Evolutionary conservation across 2,797 vertebrate species (phyloP).

Genomic region (Lepidocolaptes lacrymiger): DNA sequence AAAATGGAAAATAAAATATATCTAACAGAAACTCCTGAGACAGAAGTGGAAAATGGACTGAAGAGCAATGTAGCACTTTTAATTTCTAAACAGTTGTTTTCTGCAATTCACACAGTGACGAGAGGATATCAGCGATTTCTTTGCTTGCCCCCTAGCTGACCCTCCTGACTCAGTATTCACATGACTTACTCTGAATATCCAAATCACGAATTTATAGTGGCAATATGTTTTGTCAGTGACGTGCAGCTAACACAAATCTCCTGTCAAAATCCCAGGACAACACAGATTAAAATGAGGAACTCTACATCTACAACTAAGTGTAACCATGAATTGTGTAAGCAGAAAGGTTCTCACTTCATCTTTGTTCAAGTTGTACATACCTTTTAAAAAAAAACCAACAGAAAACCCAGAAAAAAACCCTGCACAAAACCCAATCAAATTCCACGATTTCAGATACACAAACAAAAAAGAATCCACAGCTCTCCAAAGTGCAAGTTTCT

Average conservation of each 20-base stretch:
- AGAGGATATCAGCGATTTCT: conserved; percentile 6
- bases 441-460: neutral
- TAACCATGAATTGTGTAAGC: neutral
- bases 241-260: conserved; percentile 45
- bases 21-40: neutral
- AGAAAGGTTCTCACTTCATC: neutral
- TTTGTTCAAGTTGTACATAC: neutral
- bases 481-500: neutral
- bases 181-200: conserved; percentile 73
- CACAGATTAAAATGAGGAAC: conserved; percentile 5
- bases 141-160: neutral
- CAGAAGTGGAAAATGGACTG: rapidly evolving
- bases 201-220: conserved; percentile 69
- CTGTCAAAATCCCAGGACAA: conserved; percentile 66
- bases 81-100: neutral
- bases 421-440: too few relatives aligned
- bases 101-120: neutral
- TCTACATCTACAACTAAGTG: neutral
- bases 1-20: neutral
- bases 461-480: neutral
- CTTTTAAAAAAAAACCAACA: neutral
- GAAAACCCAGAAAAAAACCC: neutral
- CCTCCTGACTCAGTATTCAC: conserved; percentile 37
- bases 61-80: neutral
- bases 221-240: conserved; percentile 52